Base-by-base conservation (phyloP, 2,888 invertebrate species). In the Cephus rjabovi region DNA sequence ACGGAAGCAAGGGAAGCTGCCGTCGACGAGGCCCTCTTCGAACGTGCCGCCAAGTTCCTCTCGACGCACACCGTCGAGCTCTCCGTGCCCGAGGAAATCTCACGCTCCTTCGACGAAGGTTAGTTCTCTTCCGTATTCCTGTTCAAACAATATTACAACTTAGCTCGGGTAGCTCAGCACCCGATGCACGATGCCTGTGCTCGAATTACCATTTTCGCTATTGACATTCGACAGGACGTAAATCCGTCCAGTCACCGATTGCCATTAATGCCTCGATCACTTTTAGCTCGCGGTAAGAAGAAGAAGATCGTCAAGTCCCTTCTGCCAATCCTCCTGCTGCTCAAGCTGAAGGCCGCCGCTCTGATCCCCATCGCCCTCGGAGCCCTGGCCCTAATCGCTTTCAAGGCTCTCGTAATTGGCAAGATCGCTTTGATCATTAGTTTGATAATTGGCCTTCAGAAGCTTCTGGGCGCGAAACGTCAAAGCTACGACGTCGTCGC, bases 21-120 rank as follows among this genome's bases (percentile, higher is more conserved):
- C 87, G 93, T 96, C 80, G 96, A 96, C 89, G 93, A 94, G 82
- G 93, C 96, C 81, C 93, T 97, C 77, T 92, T 96, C 82, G 96
- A 97, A 88, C 95, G 95, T 82, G 93, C 96, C 12, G 94, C 95
- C 82, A 94, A 95, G 85, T 95, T 97, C 90, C 94, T 97, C 83
- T 95, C 95, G 87, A 95, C 95, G 76, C 96, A 97, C 87, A 95
- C 96, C 31, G 92, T 97, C 73, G 96, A 97, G 89, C 94, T 97
- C 87, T 96, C 96, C 91, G 93, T 97, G 86, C 96, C 97, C 86
- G 94, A 95, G 84, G 95, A 95, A 86, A 93, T 96, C 90, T 95
- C 95, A 88, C 94, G 96, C 84, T 95, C 96, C n/a, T 93, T 96
- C 75, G 96, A 96, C 88, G 96, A 97, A 95, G 96, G 96, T 96